Conservation (phyloP, 2,888 invertebrate species). For the Latrodectus hesperus region DNA sequence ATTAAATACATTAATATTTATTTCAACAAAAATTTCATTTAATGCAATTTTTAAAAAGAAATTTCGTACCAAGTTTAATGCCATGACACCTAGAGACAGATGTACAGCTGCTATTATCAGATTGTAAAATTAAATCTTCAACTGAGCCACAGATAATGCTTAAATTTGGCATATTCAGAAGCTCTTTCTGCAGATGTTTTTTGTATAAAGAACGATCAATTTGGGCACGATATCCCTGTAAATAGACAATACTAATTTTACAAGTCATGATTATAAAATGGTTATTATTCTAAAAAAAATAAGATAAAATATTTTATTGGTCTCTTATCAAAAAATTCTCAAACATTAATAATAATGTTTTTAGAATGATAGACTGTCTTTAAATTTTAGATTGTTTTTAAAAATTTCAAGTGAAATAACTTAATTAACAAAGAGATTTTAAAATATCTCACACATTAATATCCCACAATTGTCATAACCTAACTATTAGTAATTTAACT, state of each 20-base stretch:
- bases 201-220: conserved; percentile 89
- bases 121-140: conserved; percentile 82
- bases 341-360: no score
- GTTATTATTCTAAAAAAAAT: neutral
- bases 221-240: conserved; percentile 85
- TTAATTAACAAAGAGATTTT: no score
- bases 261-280: neutral
- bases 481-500: no score
- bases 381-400: no score
- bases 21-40: no score
- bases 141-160: conserved; percentile 83
- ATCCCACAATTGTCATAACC: no score
- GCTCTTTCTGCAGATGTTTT: conserved; percentile 82
- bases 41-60: no score
- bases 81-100: conserved; percentile 8
- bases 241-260: neutral
- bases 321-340: no score
- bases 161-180: conserved; percentile 81
- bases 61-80: conserved; percentile 41
- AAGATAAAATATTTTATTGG: neutral
- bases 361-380: no score
- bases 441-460: no score
- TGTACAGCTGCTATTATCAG: neutral
- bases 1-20: no score
- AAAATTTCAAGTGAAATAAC: no score